These are phyloP conservation scores for Macrochelys suwanniensis DNA, from an alignment of 2,797 vertebrate species.

Conservation along the genomic window DNA sequence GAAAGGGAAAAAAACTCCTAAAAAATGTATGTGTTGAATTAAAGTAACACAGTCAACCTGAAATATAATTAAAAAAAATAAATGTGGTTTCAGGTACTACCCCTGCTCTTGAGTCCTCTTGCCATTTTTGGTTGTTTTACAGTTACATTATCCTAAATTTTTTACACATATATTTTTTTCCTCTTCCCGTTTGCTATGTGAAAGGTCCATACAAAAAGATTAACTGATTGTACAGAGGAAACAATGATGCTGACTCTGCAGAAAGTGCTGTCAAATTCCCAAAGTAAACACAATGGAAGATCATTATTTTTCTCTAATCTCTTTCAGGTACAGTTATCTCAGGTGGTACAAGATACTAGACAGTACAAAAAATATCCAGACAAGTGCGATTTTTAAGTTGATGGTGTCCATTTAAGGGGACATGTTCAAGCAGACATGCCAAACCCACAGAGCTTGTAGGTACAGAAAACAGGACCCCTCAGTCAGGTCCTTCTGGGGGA, in stretches of 20 bases:
- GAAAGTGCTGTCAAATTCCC: neutral
- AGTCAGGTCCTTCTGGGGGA: no score
- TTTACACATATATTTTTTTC: neutral
- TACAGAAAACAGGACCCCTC: no score
- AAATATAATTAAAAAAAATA: neutral
- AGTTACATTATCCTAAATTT: neutral
- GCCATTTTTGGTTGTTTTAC: neutral
- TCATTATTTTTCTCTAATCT: neutral
- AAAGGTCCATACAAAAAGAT: neutral
- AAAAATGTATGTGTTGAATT: neutral
- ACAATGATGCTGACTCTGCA: neutral
- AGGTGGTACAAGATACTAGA: neutral
- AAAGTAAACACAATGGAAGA: neutral
- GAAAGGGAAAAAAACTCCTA: conserved; percentile 36
- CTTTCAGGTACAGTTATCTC: neutral
- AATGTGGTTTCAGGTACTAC: neutral
- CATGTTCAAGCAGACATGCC: neutral
- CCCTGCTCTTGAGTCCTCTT: neutral
- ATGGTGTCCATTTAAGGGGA: neutral
- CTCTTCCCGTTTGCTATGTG: neutral
- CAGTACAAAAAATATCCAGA: neutral
- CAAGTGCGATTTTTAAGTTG: neutral
- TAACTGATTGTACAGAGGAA: neutral
- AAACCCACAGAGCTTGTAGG: no score
- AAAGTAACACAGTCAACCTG: neutral